Evolutionary conservation across 2,888 invertebrate genomes (phyloP).

Genomic region (Thecocarcelia acutangulata): DNA sequence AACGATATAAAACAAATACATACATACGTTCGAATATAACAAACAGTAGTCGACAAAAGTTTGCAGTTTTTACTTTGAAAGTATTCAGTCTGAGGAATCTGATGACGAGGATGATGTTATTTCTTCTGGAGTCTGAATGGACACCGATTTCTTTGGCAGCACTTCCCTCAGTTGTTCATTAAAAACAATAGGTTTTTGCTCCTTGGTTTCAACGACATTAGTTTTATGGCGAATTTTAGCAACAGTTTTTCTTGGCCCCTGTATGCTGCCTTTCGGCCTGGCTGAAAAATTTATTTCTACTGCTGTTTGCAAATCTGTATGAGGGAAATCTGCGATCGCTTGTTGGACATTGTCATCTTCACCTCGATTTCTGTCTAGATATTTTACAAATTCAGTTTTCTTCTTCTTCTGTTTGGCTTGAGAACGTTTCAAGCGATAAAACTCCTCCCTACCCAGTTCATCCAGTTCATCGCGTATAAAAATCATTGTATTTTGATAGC

Average conservation of each 20-base stretch:
- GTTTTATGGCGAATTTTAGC: constrained; percentile 23
- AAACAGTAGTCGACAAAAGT: background rate
- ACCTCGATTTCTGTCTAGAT: constrained; percentile 52
- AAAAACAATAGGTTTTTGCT: constrained; percentile 6
- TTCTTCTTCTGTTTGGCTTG: constrained; percentile 77
- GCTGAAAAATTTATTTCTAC: background rate
- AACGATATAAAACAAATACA: too few species aligned
- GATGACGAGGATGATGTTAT: constrained; percentile 29
- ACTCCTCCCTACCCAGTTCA: constrained; percentile 78
- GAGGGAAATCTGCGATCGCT: background rate
- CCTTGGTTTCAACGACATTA: background rate
- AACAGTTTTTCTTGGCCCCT: constrained; percentile 14
- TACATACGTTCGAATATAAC: too few species aligned
- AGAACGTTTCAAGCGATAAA: constrained; percentile 77
- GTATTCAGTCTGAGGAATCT: background rate
- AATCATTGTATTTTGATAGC: constrained; percentile 72
- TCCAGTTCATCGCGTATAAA: constrained; percentile 77
- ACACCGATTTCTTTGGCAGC: background rate
- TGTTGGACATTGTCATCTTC: background rate
- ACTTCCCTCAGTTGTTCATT: background rate
- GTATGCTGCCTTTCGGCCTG: background rate
- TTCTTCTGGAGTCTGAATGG: background rate
- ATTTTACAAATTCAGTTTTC: constrained; percentile 73
- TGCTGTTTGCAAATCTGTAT: constrained; percentile 16
- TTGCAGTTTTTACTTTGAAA: background rate